Conservation (phyloP, 2,113 vertebrate genomes). For the Polypterus senegalus region DNA sequence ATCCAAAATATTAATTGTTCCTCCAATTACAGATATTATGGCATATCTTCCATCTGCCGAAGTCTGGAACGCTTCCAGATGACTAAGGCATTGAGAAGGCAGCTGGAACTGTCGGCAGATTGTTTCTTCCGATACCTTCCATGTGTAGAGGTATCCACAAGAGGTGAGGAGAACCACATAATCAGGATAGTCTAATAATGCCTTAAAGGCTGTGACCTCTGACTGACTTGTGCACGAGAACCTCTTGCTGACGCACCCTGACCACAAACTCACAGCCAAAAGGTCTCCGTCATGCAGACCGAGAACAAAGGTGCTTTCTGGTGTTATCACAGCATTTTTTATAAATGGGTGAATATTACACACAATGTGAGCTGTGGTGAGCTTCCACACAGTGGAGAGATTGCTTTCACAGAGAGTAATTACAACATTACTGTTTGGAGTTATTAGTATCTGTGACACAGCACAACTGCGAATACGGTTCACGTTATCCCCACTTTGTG, state of each 20-base stretch:
- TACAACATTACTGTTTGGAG: conserved; percentile 40
- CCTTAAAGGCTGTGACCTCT: conserved; percentile 42
- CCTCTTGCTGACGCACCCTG: conserved; percentile 44
- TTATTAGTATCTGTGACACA: conserved; percentile 41
- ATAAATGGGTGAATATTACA: conserved; percentile 43
- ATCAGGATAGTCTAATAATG: conserved; percentile 42
- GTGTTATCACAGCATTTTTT: conserved; percentile 38
- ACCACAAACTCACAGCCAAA: conserved; percentile 57
- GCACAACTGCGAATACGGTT: conserved; percentile 34
- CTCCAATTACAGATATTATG: conserved; percentile 33
- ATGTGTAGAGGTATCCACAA: conserved; percentile 49
- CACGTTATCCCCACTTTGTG: conserved; percentile 38
- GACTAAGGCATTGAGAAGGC: conserved; percentile 28
- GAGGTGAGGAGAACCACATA: conserved; percentile 44
- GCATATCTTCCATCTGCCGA: conserved; percentile 41
- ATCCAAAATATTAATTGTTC: conserved; percentile 40
- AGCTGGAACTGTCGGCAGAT: conserved; percentile 46
- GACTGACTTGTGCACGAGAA: conserved; percentile 35
- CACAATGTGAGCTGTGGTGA: conserved; percentile 35
- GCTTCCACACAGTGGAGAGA: conserved; percentile 50
- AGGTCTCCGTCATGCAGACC: conserved; percentile 37
- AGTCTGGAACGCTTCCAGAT: conserved; percentile 37
- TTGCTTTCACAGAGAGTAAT: conserved; percentile 42
- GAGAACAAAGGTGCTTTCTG: conserved; percentile 56
- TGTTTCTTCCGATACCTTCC: conserved; percentile 53